Evolutionary conservation across 1,140 invertebrate genomes (phyloP).

Genomic region (Sesamia nonagrioides): DNA sequence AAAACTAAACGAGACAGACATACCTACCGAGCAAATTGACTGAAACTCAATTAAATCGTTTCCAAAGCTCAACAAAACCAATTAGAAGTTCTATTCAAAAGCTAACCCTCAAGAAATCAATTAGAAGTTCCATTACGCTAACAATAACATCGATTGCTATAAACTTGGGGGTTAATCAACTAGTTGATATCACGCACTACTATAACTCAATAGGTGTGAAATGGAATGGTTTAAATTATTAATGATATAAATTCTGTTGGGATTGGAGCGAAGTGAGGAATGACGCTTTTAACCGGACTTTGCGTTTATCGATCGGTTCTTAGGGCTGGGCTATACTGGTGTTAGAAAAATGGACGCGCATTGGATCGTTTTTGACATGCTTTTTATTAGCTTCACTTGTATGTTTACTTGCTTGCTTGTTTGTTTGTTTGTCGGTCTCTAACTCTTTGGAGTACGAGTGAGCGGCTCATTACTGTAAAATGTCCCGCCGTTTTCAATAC

Average conservation of each 20-base stretch:
- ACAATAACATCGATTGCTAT: slow-evolving; percentile 25
- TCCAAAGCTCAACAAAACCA: too few relatives aligned
- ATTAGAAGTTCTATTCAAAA: too few relatives aligned
- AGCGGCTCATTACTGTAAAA: too few relatives aligned
- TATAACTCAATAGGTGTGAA: slow-evolving; percentile 64
- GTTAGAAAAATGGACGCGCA: neutral
- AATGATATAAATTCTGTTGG: slow-evolving; percentile 51
- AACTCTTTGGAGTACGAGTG: too few relatives aligned
- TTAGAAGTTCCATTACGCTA: slow-evolving; percentile 16
- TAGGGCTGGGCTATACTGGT: neutral
- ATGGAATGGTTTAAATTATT: slow-evolving; percentile 64
- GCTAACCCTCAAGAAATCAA: slow-evolving; percentile 4
- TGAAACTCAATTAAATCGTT: too few relatives aligned
- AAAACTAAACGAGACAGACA: too few relatives aligned
- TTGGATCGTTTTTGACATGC: too few relatives aligned
- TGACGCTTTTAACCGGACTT: neutral
- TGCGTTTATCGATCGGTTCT: neutral
- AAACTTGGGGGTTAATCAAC: neutral
- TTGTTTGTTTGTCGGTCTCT: too few relatives aligned
- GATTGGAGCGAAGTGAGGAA: neutral
- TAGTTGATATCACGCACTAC: slow-evolving; percentile 23
- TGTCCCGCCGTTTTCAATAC: too few relatives aligned
- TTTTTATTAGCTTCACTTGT: too few relatives aligned
- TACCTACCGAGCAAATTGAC: too few relatives aligned
- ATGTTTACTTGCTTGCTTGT: too few relatives aligned